A percentile compares a stretch with the other conserved stretches of the same genome.
These are phyloP conservation scores for Automeris io DNA, from an alignment of 2,888 invertebrate genomes.

Conservation along the genomic window DNA sequence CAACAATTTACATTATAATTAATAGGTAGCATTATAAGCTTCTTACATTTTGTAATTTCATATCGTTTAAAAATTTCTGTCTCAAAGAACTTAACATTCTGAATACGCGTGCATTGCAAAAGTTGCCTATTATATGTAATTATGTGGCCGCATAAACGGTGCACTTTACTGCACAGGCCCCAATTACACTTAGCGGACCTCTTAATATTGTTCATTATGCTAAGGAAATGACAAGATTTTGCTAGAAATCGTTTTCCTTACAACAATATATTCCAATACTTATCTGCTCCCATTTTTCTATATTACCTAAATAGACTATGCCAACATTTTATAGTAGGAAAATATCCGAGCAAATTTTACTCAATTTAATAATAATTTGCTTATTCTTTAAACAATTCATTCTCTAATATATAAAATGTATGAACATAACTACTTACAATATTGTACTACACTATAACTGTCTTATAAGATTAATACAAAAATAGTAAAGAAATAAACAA, in stretches of 20 bases:
- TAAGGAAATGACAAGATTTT: constrained; percentile 66
- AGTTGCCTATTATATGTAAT: constrained; percentile 68
- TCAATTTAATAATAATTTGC: too few relatives aligned
- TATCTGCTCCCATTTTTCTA: neutral
- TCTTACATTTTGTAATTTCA: constrained; percentile 43
- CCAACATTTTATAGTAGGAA: too few relatives aligned
- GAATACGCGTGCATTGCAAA: constrained; percentile 63
- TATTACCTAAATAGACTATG: too few relatives aligned
- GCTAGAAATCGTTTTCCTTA: constrained; percentile 57
- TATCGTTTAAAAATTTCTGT: constrained; percentile 56
- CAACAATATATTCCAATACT: constrained; percentile 28
- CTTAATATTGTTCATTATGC: constrained; percentile 71
- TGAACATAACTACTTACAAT: too few relatives aligned
- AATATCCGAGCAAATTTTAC: too few relatives aligned
- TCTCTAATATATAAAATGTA: too few relatives aligned
- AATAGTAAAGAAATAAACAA: too few relatives aligned
- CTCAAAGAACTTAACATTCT: constrained; percentile 53
- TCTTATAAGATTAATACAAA: too few relatives aligned
- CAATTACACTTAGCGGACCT: constrained; percentile 64
- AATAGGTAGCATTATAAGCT: too few relatives aligned
- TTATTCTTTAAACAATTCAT: too few relatives aligned
- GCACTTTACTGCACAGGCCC: constrained; percentile 58
- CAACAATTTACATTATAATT: too few relatives aligned
- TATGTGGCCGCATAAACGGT: constrained; percentile 67
- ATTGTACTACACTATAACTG: too few relatives aligned